Percentiles rank a stretch among this genome's conserved stretches.
phyloP scores from a whole-genome alignment of 2,797 vertebrate species.

The Pyrocephalus nanus region DNA sequence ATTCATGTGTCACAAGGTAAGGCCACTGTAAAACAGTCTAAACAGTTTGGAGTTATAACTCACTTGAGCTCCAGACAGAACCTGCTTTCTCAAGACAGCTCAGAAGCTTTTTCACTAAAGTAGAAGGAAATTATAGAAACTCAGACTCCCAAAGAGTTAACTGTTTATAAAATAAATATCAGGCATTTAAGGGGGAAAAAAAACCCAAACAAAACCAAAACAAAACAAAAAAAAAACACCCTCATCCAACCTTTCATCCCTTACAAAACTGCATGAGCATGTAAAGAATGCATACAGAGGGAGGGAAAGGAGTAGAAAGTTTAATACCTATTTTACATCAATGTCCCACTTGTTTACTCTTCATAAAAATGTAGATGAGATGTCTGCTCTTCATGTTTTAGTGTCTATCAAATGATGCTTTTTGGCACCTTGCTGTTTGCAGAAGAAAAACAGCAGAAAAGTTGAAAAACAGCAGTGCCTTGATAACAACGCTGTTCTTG shows the following conservation, averaged over 20 bases:
- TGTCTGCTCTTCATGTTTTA: constrained; percentile 13
- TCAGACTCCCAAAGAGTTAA: not conserved
- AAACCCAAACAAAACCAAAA: not conserved
- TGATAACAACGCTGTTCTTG: constrained; percentile 36
- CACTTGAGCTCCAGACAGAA: not conserved
- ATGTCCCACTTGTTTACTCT: constrained; percentile 12
- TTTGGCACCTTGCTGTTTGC: not conserved
- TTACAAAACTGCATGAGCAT: not conserved
- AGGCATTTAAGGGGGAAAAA: not conserved
- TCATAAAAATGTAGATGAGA: not conserved
- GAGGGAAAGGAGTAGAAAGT: not conserved
- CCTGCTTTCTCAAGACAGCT: not conserved
- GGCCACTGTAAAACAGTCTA: not conserved
- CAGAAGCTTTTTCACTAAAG: not conserved
- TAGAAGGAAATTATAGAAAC: not conserved
- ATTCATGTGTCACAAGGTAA: not conserved
- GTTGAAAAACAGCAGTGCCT: constrained; percentile 6
- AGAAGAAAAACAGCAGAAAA: constrained; percentile 9
- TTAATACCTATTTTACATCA: not conserved
- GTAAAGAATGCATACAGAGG: not conserved
- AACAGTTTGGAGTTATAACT: not conserved
- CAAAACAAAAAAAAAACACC: not conserved
- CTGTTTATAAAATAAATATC: not conserved
- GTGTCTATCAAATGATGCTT: constrained; percentile 29
- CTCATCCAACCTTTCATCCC: not conserved